These are phyloP conservation scores for Tamandua tetradactyla DNA, from an alignment of 2,797 vertebrate genomes.

Conservation along the genomic window DNA sequence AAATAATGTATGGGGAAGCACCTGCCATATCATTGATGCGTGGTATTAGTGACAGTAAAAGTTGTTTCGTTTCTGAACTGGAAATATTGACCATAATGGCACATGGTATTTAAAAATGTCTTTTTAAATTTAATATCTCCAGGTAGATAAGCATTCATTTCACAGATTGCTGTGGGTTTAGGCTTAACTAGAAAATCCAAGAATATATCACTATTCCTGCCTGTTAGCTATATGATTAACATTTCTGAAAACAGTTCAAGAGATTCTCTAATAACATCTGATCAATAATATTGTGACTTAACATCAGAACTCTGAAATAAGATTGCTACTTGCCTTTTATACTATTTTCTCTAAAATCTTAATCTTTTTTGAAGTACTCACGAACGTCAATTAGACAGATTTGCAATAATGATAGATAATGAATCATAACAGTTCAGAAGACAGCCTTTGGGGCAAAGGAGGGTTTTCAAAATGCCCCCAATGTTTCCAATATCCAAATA, in stretches of 20 bases:
- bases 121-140: not conserved
- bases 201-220: not conserved
- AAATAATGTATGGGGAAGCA: not conserved
- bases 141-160: not conserved
- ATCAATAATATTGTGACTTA: slow-evolving; percentile 13
- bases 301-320: not conserved
- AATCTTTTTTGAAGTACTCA: not conserved
- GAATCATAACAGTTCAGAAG: slow-evolving; percentile 4
- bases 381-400: not conserved
- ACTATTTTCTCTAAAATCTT: not conserved
- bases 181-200: slow-evolving; percentile 10
- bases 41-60: not conserved
- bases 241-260: slow-evolving; percentile 6
- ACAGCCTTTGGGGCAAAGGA: not conserved
- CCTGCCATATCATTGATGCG: not conserved
- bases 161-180: not conserved
- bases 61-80: not conserved
- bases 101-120: not conserved
- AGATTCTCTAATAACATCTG: not conserved
- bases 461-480: not conserved
- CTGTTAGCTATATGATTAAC: not conserved
- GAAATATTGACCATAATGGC: not conserved
- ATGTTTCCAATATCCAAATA: not conserved
- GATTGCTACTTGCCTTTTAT: not conserved
- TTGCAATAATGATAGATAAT: not conserved